A percentile compares a stretch with the other conserved stretches of the same genome.
Evolutionary conservation across 2,888 invertebrate genomes (phyloP).

Genomic region (Brachyptera risi): DNA sequence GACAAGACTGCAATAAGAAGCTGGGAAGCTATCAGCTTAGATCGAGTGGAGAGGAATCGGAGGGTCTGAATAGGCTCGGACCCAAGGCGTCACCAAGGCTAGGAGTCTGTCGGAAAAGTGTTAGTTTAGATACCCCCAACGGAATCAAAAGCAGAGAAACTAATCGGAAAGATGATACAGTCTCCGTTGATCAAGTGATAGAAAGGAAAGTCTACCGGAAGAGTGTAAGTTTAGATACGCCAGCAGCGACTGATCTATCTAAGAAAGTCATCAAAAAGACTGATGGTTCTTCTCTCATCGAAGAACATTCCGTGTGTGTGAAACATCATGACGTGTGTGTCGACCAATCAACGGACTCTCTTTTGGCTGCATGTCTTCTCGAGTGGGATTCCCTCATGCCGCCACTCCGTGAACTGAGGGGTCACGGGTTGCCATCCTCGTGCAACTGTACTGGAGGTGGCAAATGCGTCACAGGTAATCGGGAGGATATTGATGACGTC

Average conservation of each 20-base stretch:
- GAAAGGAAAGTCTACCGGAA: slow-evolving; percentile 21
- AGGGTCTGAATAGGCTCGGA: slow-evolving; percentile 19
- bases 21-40: slow-evolving; percentile 43
- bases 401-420: slow-evolving; percentile 54
- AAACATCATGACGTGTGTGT: too few relatives aligned
- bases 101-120: slow-evolving; percentile 61
- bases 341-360: slow-evolving; percentile 13
- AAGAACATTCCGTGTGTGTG: background rate
- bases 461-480: slow-evolving; percentile 42
- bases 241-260: background rate
- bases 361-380: slow-evolving; percentile 31
- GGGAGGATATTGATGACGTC: slow-evolving; percentile 56
- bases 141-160: too few relatives aligned
- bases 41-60: slow-evolving; percentile 44
- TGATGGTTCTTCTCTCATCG: background rate
- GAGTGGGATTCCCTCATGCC: slow-evolving; percentile 54
- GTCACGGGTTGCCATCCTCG: slow-evolving; percentile 22
- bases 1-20: slow-evolving; percentile 41
- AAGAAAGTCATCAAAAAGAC: background rate
- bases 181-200: background rate
- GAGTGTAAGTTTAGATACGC: slow-evolving; percentile 23
- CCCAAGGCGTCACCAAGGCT: slow-evolving; percentile 26
- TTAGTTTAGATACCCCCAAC: slow-evolving; percentile 70
- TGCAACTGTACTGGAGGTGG: slow-evolving; percentile 28
- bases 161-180: too few relatives aligned